Base-by-base conservation (phyloP, 2,888 invertebrate species). In the Ormyrus thymus region DNA sequence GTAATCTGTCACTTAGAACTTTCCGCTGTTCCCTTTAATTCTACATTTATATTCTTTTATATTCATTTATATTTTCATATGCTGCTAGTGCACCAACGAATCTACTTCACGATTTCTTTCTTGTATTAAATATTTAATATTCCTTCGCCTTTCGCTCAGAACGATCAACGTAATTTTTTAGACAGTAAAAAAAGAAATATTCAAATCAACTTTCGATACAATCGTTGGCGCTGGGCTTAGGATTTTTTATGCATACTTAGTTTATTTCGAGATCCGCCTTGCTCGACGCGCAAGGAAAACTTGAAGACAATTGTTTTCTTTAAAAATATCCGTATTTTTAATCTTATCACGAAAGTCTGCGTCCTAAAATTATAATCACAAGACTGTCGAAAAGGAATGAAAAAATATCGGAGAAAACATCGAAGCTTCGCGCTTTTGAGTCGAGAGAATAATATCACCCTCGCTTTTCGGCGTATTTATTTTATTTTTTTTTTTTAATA, bases 401-500 rank as follows among this genome's bases (percentile, higher is more conserved):
- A 53, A 15, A 13, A 9, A 29, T 1, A 0, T 13, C 1, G n/a
- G 45, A 45, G 68, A n/a, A 55, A 68, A 71, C 65, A 77, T 71
- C 65, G 11, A 71, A 71, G 64, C 58, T 65, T 69, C 71, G 61
- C 61, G 59, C 15, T 6, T 58, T 48, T 15, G 59, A 59, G 53
- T 11, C 9, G 61, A 68, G 53, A 53, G 53, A 51, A 69, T 53
- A 68, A 55, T 55, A 51, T 59, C 66, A 56, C 51, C 69, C 62
- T 75, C 59, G 11, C 70, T 10, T 62, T 79, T 71, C 71, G 71
- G 66, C 75, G 79, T 59, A 72, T 29, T 53, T 58, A 45, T 50
- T 45, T 59, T 29, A 10, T 72, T 43, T 46, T 9, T 10, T 56
- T 43, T 61, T 64, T 58, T 62, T 82, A 83, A 82, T 83, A 81